phyloP scores from a whole-genome alignment of 2,797 vertebrate genomes.

The Todus mexicanus region DNA sequence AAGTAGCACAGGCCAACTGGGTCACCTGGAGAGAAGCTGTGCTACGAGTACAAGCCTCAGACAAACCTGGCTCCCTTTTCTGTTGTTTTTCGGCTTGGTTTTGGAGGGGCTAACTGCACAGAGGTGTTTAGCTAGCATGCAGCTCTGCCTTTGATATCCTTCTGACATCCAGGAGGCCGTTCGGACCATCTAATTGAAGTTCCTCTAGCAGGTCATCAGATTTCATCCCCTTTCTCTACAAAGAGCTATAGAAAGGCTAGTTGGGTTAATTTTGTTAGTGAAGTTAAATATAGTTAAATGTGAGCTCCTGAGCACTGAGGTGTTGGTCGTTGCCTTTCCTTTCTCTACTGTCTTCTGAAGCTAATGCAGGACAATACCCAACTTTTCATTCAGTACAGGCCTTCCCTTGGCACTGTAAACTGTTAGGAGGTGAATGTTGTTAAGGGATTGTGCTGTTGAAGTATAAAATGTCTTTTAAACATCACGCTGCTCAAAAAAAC shows the following conservation, averaged over 20 bases:
- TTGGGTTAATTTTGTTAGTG: background rate
- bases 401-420: background rate
- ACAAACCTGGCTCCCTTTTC: background rate
- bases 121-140: background rate
- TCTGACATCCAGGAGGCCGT: background rate
- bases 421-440: slow-evolving; percentile 31
- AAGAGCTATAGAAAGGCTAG: background rate
- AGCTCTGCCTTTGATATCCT: background rate
- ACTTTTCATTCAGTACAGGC: background rate
- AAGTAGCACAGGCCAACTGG: background rate
- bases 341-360: background rate
- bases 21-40: background rate
- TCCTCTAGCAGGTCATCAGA: background rate
- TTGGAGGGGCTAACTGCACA: background rate
- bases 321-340: background rate
- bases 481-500: background rate
- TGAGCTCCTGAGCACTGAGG: background rate
- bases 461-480: background rate
- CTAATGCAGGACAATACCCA: background rate
- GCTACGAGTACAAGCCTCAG: background rate
- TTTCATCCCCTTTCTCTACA: background rate
- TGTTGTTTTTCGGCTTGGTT: background rate
- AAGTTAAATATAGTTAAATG: background rate
- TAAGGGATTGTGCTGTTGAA: background rate
- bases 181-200: background rate